Evolutionary conservation across 2,888 invertebrate species (phyloP), one percentile per base, ranked within the genome.

Genomic region (Cyaniris semiargus): DNA sequence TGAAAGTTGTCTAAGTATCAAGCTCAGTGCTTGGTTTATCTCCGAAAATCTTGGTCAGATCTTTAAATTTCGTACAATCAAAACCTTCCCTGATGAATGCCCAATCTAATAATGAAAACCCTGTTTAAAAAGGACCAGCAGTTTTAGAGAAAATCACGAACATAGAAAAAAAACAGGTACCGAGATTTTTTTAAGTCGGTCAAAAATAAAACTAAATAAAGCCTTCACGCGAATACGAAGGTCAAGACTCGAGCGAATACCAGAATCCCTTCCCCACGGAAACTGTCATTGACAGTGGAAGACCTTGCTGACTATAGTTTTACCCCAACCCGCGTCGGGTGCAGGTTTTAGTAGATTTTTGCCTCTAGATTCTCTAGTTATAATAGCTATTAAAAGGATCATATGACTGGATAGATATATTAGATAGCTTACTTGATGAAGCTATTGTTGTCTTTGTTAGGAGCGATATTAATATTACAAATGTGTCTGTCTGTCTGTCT

Each of bases 221-320:
- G 13, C 23, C 23, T 60, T 23, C 23, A 60, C 8, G 21, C 0
- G 1, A 5, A 23, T 13, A 15, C 13, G 60, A 60, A 60, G 60
- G 60, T 44, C 44, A 10, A 44, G 44, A 44, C 44, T 44, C 10
- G 10, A 44, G 44, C 58, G 21, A n/a, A 38, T 71, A 7, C 21
- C 71, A 38, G 44, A n/a, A 21, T 8, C 72, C 72, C 72, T 72
- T 72, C 23, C 48, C 23, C 72, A 72, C 72, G 72, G 72, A 72
- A 72, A 72, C 44, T 27, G 72, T 72, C 72, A 15, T 44, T 44
- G 44, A 13, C 13, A 44, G 44, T 44, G 44, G 44, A 3, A 10
- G 44, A 44, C 44, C 44, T 44, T 44, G 44, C 44, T 48, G 31
- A 48, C 48, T 72, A 72, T 44, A n/a, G n/a, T 44, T 48, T 27